Conservation (phyloP, 2,113 vertebrate species). For the Fregata magnificens region DNA sequence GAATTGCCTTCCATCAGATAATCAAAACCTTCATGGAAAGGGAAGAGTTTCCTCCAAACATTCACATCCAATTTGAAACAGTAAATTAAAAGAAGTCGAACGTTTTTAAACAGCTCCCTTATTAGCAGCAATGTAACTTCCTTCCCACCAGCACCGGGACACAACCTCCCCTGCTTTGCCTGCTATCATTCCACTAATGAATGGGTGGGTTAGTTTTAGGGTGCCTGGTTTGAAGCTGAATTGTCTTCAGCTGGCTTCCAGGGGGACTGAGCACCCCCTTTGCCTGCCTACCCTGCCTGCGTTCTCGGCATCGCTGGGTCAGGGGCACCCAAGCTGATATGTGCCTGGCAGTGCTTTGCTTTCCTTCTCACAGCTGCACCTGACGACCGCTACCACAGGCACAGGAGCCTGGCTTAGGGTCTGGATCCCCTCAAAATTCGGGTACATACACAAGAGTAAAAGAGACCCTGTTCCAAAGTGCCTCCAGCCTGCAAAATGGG, state of each 20-base stretch:
- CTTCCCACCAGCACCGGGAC: background rate
- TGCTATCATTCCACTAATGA: rapidly evolving
- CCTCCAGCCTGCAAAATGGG: background rate
- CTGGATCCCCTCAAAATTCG: background rate
- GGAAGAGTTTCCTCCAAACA: background rate
- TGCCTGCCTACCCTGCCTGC: background rate
- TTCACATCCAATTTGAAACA: background rate
- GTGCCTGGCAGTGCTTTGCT: background rate
- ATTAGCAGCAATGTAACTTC: background rate
- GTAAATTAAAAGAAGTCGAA: background rate
- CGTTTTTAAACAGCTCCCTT: background rate
- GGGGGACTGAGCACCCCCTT: background rate
- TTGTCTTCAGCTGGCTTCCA: background rate
- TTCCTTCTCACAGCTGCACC: background rate
- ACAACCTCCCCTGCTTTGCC: background rate
- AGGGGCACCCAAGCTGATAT: background rate
- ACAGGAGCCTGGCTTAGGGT: background rate
- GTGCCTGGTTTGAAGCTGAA: background rate
- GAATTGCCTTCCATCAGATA: constrained; percentile 26
- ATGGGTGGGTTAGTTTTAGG: background rate
- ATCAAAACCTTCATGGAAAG: background rate
- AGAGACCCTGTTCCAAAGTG: background rate
- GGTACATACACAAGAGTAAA: background rate
- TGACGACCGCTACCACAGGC: rapidly evolving
- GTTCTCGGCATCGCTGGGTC: rapidly evolving